Base-by-base conservation (phyloP, 2,113 vertebrate species). In the Aramus guarauna region DNA sequence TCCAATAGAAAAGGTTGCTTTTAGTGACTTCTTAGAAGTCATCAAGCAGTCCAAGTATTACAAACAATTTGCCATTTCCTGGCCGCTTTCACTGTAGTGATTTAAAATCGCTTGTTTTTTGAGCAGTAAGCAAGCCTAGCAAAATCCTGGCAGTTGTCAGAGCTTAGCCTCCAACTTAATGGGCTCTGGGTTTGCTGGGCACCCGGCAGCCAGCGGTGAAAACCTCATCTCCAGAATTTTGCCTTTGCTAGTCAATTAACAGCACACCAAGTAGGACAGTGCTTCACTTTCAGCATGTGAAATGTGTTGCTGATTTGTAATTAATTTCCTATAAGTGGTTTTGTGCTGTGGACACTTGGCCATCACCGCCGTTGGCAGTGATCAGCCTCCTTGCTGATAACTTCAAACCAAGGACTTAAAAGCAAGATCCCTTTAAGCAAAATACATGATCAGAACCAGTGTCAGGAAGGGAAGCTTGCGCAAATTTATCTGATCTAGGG, bases 301-400 rank as follows among this genome's bases (percentile, higher is more conserved):
- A 92, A 63, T 47, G 24, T 47, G 47, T 17, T 73, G 53, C 32
- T 66, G 18, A 27, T 39, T 73, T 71, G 71, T 67, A 78, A 79
- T 66, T 67, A 6, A 26, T 71, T 87, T 88, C 85, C 66, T 85
- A 15, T 24, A 55, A 84, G 68, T 52, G 37, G 30, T 67, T 90
- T 50, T 90, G 48, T 68, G 69, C 74, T 78, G 81, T 6, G 43
- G 62, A 52, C 56, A 9, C 22, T 66, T 32, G 59, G 36, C 55
- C 9, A 0, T 15, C 1, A 5, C 74, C 2, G 3, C 73, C 1
- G 1, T 23, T 34, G 39, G 58, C 82, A 58, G 17, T n/a, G n/a
- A 85, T 59, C 15, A 3, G 29, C n/a, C 39, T 95, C 56, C 68
- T 80, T 48, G 52, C 48, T 62, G 60, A 20, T 27, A 56, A 39